Base-by-base conservation (phyloP, 2,113 vertebrate genomes). In the Hemiprocne comata region DNA sequence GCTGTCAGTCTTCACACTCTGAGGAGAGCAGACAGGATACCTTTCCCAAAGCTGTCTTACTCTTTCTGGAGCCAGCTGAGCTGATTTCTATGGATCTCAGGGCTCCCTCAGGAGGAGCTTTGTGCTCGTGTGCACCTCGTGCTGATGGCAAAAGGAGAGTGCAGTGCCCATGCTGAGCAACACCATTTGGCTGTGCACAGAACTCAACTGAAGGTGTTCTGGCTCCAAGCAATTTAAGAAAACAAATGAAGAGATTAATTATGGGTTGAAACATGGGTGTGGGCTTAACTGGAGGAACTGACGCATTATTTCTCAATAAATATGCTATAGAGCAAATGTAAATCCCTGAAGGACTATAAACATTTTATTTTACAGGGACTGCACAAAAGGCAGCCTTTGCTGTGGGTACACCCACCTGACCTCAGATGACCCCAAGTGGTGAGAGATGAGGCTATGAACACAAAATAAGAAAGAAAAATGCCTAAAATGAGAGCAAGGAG, bases 361-460 rank as follows among this genome's bases (percentile, higher is more conserved):
- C 94, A 95, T 81, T 92, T 80, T 53, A 29, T 54, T 73, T 54
- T 72, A 50, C 50, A 72, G 46, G 85, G 58, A 12, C 61, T 53
- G 65, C 85, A 88, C 57, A 81, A 92, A 81, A 90, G 51, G 65
- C 23, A 54, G 60, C 70, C 75, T 82, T 96, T 85, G 73, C 76
- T 57, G 70, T 33, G 83, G 70, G 25, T 77, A 85, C 76, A 84
- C 85, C 85, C 90, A 69, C 85, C 2, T 90, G 58, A 50, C 92
- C 88, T 94, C 80, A 87, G 73, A 79, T 42, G 84, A 81, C 73
- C 4, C 0, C 36, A 38, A 51, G 60, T 0, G 1, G 40, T 31
- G 64, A 89, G 54, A 57, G 69, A 66, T 42, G 89, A 94, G 57
- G 62, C 55, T 44, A 8, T 10, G 9, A 48, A 69, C 74, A 84